Evolutionary conservation across 2,113 vertebrate species (phyloP), one percentile per base, ranked within the genome.

Genomic region (Hassar affinis): DNA sequence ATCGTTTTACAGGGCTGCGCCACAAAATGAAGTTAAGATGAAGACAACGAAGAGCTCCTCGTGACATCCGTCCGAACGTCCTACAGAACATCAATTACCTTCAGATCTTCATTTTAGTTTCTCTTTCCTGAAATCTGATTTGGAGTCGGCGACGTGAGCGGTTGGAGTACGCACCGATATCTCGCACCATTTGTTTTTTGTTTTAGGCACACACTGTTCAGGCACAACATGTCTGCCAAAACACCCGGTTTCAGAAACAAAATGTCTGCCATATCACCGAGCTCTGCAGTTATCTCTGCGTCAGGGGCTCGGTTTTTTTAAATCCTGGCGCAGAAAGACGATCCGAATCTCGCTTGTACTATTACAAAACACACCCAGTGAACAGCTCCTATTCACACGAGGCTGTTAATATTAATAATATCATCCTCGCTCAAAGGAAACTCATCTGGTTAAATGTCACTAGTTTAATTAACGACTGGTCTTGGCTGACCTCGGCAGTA

Each of bases 391-490:
- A 93, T 94, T 93, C 92, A 92, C 92, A 92, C 81, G 78, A 91
- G 91, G 92, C 93, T 88, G 92, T 94, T 94, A 93, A 93, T 94
- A 93, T 94, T 94, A 93, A 94, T 94, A 93, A 94, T 95, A 94
- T 93, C 91, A 92, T 94, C 93, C 92, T 92, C 93, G 92, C 92
- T 93, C 93, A 93, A 94, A 94, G 92, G 93, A 94, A 94, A 94
- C 93, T 94, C 93, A 94, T 95, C 93, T 94, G 91, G 93, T 92
- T 93, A 93, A 93, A 94, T 93, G 94, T 94, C 93, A 93, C 91
- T 92, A 91, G 93, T 93, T 93, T 95, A 94, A 94, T 95, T 94
- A 95, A 94, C 93, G 92, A 93, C 93, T 91, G 92, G 93, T 93
- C 94, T 90, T 90, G 92, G 91, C 92, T 93, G 57, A 89, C 91